These are phyloP conservation scores for Drosophila nasuta DNA, from an alignment of 1,140 invertebrate species.

Conservation along the genomic window DNA sequence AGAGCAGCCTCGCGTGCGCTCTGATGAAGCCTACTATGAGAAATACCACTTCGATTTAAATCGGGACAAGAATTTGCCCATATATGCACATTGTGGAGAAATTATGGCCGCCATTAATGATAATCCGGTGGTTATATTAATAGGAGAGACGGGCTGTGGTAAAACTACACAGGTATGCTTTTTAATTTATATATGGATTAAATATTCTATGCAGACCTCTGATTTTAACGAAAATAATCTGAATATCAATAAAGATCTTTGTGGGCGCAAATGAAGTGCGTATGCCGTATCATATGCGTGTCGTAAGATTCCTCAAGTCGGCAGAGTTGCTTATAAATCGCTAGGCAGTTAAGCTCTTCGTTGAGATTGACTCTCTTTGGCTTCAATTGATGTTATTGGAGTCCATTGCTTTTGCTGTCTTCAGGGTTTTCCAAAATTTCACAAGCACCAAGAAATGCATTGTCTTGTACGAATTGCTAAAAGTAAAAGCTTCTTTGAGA, in stretches of 20 bases:
- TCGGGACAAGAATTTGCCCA: constrained; percentile 64
- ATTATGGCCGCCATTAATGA: constrained; percentile 62
- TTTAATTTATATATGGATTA: background rate
- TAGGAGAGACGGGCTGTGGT: constrained; percentile 87
- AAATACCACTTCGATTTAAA: constrained; percentile 70
- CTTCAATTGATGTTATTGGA: constrained; percentile 35
- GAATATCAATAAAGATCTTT: constrained; percentile 60
- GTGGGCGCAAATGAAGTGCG: constrained; percentile 46
- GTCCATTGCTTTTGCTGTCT: background rate
- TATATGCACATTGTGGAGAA: constrained; percentile 59
- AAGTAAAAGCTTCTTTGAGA: constrained; percentile 64
- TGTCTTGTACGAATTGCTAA: constrained; percentile 51
- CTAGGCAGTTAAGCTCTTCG: constrained; percentile 44
- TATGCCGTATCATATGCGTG: constrained; percentile 49
- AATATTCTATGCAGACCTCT: background rate
- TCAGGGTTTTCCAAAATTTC: constrained; percentile 51
- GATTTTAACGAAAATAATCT: constrained; percentile 51
- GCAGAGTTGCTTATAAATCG: constrained; percentile 36
- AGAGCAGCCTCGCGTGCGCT: constrained; percentile 23
- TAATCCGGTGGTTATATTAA: too few species aligned
- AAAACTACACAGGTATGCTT: constrained; percentile 92
- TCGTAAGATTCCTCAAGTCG: constrained; percentile 68
- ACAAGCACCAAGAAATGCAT: constrained; percentile 73
- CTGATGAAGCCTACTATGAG: constrained; percentile 65
- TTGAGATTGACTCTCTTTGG: constrained; percentile 21